Base-by-base conservation (phyloP, 2,888 invertebrate species). In the Napeogenes inachia region DNA sequence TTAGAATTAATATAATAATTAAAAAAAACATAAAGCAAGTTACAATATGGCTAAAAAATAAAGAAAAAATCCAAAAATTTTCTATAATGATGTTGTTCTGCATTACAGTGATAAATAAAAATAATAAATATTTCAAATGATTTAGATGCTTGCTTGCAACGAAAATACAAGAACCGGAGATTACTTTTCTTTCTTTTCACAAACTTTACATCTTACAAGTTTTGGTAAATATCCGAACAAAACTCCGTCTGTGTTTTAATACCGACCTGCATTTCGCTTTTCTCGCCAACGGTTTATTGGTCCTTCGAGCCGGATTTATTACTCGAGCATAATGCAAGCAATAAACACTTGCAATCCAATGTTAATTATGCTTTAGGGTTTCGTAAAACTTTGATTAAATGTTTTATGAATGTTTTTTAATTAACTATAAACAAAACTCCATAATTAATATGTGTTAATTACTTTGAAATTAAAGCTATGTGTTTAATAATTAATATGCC, bases 281-380 rank as follows among this genome's bases (percentile, higher is more conserved):
- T 75, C 74, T 73, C 73, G 73, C 76, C 73, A 75, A 75, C 75
- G 77, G 79, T 84, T 83, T 79, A 82, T 82, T 80, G 79, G 81
- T 78, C 81, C 81, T 81, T 68, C 76, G 79, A 78, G 81, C 71
- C 72, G 75, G 78, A 83, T 84, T 85, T 81, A 84, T 77, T 71
- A 70, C 72, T 61, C 66, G 68, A 73, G 77, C 74, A 76, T 79
- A 80, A 81, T 76, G 74, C 74, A 72, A 72, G 77, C 76, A 76
- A 77, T 83, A 82, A 82, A 83, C 82, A 78, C 80, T 79, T 75
- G 78, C 74, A 79, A 77, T 77, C 76, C 73, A 77, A 80, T 73
- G 78, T 77, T 79, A 78, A 79, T 79, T 76, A 79, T 72, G 73
- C 75, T 81, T 79, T 71, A 73, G 75, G 75, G 79, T 71, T 73